Percentiles rank a stretch among this genome's conserved stretches.
These are phyloP conservation scores for Xanthorhoe spadicearia DNA, from an alignment of 2,888 invertebrate species.

Conservation along the genomic window DNA sequence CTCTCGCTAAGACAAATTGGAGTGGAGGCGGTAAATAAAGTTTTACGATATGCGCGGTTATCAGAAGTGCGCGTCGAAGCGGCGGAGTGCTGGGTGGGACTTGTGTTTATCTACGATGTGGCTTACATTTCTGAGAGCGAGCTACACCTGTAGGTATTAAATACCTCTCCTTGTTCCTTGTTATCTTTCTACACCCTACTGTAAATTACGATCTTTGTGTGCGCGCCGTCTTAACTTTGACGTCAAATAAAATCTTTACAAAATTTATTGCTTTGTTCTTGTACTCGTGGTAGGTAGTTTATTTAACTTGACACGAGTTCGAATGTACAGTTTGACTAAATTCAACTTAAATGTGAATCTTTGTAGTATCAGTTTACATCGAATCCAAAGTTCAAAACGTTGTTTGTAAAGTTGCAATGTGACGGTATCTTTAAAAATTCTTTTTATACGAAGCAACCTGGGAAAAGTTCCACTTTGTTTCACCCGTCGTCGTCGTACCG, in stretches of 20 bases:
- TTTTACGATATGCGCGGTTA: constrained; percentile 79
- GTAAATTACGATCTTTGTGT: constrained; percentile 66
- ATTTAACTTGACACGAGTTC: not conserved
- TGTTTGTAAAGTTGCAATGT: constrained; percentile 63
- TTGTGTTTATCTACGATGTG: constrained; percentile 63
- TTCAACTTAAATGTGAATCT: constrained; percentile 17
- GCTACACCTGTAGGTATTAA: constrained; percentile 64
- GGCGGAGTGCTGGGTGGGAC: constrained; percentile 52
- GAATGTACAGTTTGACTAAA: not conserved
- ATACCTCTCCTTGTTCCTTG: constrained; percentile 62
- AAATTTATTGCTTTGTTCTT: constrained; percentile 46
- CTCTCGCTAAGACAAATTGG: constrained; percentile 76
- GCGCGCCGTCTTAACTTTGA: constrained; percentile 44
- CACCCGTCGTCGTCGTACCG: constrained; percentile 67
- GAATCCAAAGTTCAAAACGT: constrained; percentile 55
- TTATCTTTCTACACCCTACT: constrained; percentile 62
- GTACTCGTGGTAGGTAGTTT: constrained; percentile 19
- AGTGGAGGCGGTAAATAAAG: constrained; percentile 76
- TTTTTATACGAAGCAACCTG: constrained; percentile 76
- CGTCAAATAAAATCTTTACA: constrained; percentile 50
- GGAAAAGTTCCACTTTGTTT: constrained; percentile 80
- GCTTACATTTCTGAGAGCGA: constrained; percentile 56
- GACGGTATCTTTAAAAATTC: constrained; percentile 72
- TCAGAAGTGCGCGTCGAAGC: constrained; percentile 68
- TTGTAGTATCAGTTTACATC: constrained; percentile 38